A percentile compares a stretch with the other conserved stretches of the same genome.
These are phyloP conservation scores for Solen grandis DNA, from an alignment of 1,140 invertebrate genomes.

Conservation along the genomic window DNA sequence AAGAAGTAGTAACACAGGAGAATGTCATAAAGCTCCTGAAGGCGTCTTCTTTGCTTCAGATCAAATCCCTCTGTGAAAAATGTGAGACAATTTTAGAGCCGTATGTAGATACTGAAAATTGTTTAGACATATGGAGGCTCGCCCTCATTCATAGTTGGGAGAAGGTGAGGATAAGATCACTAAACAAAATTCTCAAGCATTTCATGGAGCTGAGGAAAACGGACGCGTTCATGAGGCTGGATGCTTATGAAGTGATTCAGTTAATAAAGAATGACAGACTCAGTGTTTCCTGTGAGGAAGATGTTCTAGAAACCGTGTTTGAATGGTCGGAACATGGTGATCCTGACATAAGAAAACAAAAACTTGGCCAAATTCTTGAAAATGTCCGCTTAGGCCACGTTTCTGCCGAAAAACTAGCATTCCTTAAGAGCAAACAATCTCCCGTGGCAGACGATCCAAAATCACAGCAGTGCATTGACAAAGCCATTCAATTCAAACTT, in stretches of 20 bases:
- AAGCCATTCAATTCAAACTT: slow-evolving; percentile 72
- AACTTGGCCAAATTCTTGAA: slow-evolving; percentile 62
- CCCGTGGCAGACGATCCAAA: slow-evolving; percentile 60
- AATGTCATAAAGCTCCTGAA: slow-evolving; percentile 73
- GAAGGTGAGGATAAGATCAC: slow-evolving; percentile 64
- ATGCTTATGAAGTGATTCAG: slow-evolving; percentile 68
- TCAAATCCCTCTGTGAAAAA: slow-evolving; percentile 69
- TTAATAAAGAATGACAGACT: slow-evolving; percentile 71
- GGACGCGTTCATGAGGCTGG: slow-evolving; percentile 67
- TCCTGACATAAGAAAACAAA: slow-evolving; percentile 52
- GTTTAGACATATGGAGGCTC: slow-evolving; percentile 71
- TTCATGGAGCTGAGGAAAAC: slow-evolving; percentile 67
- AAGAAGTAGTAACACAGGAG: slow-evolving; percentile 63
- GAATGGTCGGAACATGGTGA: slow-evolving; percentile 68
- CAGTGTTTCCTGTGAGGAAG: slow-evolving; percentile 66
- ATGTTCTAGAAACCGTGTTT: slow-evolving; percentile 66
- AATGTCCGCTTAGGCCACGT: slow-evolving; percentile 68
- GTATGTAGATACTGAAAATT: slow-evolving; percentile 68
- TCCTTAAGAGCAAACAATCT: slow-evolving; percentile 59
- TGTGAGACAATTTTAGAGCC: slow-evolving; percentile 71
- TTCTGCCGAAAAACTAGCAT: slow-evolving; percentile 67
- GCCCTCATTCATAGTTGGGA: slow-evolving; percentile 67
- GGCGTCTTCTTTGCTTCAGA: slow-evolving; percentile 70
- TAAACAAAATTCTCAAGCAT: slow-evolving; percentile 64
- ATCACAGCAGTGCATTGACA: slow-evolving; percentile 65